A percentile compares a stretch with the other conserved stretches of the same genome.
phyloP scores from a whole-genome alignment of 2,113 vertebrate species.

The Terrapene triunguis region DNA sequence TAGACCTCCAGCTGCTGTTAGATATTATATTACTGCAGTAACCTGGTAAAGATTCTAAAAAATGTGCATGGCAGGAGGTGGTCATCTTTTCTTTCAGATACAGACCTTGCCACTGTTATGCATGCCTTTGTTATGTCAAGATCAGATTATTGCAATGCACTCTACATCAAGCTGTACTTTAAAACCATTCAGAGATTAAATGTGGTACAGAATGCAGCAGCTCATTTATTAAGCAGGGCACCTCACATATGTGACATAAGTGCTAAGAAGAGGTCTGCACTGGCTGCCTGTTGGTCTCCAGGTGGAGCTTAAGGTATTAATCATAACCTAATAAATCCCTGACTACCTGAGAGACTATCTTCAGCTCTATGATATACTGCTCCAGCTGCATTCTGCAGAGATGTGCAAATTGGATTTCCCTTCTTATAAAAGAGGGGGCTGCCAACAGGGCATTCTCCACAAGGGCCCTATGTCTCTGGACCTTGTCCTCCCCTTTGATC shows the following conservation, averaged over 20 bases:
- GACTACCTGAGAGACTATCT: not conserved
- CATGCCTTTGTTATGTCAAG: constrained; percentile 2
- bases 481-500: fast-evolving
- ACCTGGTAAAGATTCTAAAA: not conserved
- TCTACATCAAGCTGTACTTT: fast-evolving
- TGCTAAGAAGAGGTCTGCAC: not conserved
- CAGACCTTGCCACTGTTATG: not conserved
- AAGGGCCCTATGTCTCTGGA: fast-evolving
- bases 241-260: not conserved
- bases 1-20: not conserved
- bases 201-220: not conserved
- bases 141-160: constrained; percentile 55
- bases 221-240: not conserved
- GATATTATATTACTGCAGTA: not conserved
- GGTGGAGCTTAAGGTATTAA: not conserved
- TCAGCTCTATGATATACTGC: fast-evolving
- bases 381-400: not conserved
- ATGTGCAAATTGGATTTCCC: not conserved
- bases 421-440: not conserved
- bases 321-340: not conserved
- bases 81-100: not conserved
- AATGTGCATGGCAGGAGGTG: not conserved
- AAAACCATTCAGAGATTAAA: not conserved
- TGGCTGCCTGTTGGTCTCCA: not conserved
- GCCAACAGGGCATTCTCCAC: not conserved